Evolutionary conservation across 2,113 vertebrate genomes (phyloP), one percentile per base, ranked within the genome.

Genomic region (Perognathus longimembris): DNA sequence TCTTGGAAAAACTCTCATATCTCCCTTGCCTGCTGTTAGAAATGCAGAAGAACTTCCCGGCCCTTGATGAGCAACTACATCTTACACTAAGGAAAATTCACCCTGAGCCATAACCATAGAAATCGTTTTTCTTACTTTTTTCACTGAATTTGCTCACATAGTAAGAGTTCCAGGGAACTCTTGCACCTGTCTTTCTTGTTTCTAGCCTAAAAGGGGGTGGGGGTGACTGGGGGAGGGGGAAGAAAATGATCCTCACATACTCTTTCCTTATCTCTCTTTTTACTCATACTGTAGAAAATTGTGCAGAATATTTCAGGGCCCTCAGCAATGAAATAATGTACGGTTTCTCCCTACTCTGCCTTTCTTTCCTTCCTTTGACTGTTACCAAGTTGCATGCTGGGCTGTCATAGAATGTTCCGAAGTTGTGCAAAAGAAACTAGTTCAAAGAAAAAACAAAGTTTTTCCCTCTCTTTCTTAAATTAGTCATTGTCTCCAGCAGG

Each of bases 1-100:
- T 93, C 75, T 97, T 90, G 90, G 91, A 96, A 34, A 34, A 34
- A 34, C 30, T 92, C 87, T 21, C 86, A 78, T 82, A 92, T 95
- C 95, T 90, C 74, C 86, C 82, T 95, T 63, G 91, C 74, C 14
- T 45, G 22, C 11, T 94, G 90, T 92, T 45, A 28, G 69, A 70
- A 94, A 91, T 64, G 81, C 2, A 42, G 61, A 81, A 79, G 54
- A 57, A 5, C 3, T 22, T 74, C 83, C 0, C 28, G 34, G 1
- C 36, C 40, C 18, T 26, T 15, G 30, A 18, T 15, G 30, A 79
- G 30, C 9, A 67, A 6, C 20, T 54, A 7, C 5, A 9, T 69
- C 57, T 88, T 11, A 54, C 3, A 22, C n/a, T 14, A 30, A 89
- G 14, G 10, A 1, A 11, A 15, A 32, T 7, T 22, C 4, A 17